These are phyloP conservation scores for Dryobotodes eremita DNA, from an alignment of 2,888 invertebrate species.

Conservation along the genomic window DNA sequence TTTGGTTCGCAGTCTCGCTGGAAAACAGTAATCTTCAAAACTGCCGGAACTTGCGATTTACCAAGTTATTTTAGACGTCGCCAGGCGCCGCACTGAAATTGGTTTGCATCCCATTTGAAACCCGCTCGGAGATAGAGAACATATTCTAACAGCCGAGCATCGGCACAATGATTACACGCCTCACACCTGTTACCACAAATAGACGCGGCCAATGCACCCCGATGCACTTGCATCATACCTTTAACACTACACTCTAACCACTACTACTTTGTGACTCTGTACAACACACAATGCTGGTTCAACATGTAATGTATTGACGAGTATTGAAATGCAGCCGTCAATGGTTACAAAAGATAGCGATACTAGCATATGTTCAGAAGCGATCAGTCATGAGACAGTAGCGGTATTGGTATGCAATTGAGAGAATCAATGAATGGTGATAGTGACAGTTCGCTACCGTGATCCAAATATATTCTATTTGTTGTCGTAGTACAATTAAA, in stretches of 20 bases:
- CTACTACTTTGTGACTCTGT: neutral
- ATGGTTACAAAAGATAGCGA: slow-evolving; percentile 24
- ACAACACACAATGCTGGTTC: slow-evolving; percentile 54
- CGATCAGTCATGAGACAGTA: slow-evolving; percentile 50
- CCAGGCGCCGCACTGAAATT: slow-evolving; percentile 26
- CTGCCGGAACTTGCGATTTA: slow-evolving; percentile 20
- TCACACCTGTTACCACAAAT: slow-evolving; percentile 82
- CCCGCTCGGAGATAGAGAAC: slow-evolving; percentile 47
- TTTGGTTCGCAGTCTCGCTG: neutral
- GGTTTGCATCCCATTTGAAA: slow-evolving; percentile 40
- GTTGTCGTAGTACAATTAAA: slow-evolving; percentile 67
- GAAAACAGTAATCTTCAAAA: neutral
- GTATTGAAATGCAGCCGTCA: neutral
- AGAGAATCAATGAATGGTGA: slow-evolving; percentile 81
- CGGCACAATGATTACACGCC: slow-evolving; percentile 50
- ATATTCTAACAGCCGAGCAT: slow-evolving; percentile 51
- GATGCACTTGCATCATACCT: slow-evolving; percentile 72
- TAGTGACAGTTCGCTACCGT: slow-evolving; percentile 61
- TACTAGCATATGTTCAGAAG: neutral
- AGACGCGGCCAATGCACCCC: slow-evolving; percentile 83
- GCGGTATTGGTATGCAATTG: slow-evolving; percentile 83
- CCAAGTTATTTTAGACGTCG: slow-evolving; percentile 42
- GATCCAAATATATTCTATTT: slow-evolving; percentile 60
- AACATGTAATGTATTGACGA: neutral
- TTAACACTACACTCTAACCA: slow-evolving; percentile 5